These are phyloP conservation scores for Nephotettix cincticeps DNA, from an alignment of 1,140 invertebrate genomes.

Conservation along the genomic window DNA sequence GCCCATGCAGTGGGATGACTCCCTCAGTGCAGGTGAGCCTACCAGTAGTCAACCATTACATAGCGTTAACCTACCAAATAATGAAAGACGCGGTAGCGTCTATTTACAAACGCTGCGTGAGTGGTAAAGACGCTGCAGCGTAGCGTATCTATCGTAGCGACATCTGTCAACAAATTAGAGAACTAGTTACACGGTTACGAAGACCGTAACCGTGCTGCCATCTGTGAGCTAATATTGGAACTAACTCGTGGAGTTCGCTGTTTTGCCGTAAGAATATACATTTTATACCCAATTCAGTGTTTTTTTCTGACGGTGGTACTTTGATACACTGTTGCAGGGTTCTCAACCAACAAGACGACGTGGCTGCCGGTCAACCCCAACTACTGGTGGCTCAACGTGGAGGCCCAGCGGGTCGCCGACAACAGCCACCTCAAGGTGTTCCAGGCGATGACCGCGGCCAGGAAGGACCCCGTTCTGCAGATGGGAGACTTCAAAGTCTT, in stretches of 20 bases:
- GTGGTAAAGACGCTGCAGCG: not conserved
- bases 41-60: not conserved
- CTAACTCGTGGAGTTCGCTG: not conserved
- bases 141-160: not conserved
- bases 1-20: slow-evolving; percentile 72
- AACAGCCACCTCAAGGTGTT: slow-evolving; percentile 31
- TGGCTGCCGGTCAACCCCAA: slow-evolving; percentile 67
- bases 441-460: slow-evolving; percentile 24
- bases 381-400: slow-evolving; percentile 54
- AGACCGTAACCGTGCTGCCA: too few species aligned
- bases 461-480: not conserved
- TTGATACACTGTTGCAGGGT: not conserved
- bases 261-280: not conserved
- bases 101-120: not conserved
- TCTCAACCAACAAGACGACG: slow-evolving; percentile 58
- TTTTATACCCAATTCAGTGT: not conserved
- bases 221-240: not conserved
- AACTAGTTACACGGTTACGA: too few species aligned
- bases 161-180: too few species aligned
- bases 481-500: not conserved
- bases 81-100: not conserved
- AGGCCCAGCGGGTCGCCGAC: slow-evolving; percentile 29
- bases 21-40: slow-evolving; percentile 35
- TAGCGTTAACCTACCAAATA: not conserved
- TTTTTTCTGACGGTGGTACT: not conserved